phyloP scores from a whole-genome alignment of 2,888 invertebrate genomes.

The Dryococelus australis region DNA sequence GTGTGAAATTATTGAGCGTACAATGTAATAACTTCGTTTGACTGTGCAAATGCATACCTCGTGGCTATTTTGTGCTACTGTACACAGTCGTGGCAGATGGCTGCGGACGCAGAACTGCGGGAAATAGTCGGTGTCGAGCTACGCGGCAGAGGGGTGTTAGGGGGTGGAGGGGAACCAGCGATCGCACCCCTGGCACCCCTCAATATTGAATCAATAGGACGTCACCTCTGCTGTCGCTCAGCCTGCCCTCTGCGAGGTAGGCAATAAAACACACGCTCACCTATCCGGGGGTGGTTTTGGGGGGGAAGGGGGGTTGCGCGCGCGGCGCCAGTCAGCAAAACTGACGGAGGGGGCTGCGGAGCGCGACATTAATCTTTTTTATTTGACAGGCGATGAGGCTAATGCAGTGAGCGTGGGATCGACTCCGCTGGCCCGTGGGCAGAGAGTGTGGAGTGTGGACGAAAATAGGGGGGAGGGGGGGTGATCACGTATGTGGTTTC shows the following conservation, averaged over 20 bases:
- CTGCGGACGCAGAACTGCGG: not conserved
- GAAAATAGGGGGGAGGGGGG: not conserved
- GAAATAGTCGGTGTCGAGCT: conserved; percentile 7
- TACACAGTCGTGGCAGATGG: not conserved
- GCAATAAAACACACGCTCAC: conserved; percentile 28
- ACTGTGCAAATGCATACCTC: not conserved
- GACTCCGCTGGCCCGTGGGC: not conserved
- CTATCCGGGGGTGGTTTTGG: not conserved
- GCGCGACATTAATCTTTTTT: conserved; percentile 29
- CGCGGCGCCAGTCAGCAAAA: conserved; percentile 13
- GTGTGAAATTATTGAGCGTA: not conserved
- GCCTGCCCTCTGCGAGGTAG: conserved; percentile 20
- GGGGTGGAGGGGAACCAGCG: conserved; percentile 17
- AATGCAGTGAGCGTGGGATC: conserved; percentile 21
- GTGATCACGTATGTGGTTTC: not conserved
- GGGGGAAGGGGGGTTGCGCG: not conserved
- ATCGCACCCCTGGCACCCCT: not conserved
- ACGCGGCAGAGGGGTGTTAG: conserved; percentile 31
- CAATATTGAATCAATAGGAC: conserved; percentile 29
- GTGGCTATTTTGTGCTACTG: not conserved
- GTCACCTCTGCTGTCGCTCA: conserved; percentile 29
- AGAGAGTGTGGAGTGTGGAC: not conserved
- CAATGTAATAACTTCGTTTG: not conserved
- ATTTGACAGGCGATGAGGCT: conserved; percentile 27
- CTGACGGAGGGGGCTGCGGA: conserved; percentile 19